Conservation (phyloP, 2,888 invertebrate genomes). For the Netelia melanura region DNA sequence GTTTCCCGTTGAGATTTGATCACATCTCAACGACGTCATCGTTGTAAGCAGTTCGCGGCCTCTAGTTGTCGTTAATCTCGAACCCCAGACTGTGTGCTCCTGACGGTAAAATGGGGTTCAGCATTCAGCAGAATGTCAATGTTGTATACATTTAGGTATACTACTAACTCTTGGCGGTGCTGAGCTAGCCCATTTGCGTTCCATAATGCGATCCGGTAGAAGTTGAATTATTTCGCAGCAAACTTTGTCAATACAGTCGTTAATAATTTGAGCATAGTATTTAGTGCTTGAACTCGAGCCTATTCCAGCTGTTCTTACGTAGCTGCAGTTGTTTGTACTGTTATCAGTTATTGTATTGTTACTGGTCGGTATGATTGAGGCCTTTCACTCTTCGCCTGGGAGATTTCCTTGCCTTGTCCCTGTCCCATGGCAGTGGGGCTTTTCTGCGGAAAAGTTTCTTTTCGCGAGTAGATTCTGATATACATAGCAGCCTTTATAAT, state of each 20-base stretch:
- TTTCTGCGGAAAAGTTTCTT: constrained; percentile 9
- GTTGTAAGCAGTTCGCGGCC: constrained; percentile 47
- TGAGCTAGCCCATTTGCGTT: background rate
- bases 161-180: background rate
- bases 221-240: too few relatives aligned
- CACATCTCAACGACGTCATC: constrained; percentile 22
- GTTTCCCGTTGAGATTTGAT: constrained; percentile 61
- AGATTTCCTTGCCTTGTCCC: background rate
- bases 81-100: constrained; percentile 68
- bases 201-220: background rate
- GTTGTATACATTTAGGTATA: constrained; percentile 21
- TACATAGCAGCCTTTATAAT: constrained; percentile 20
- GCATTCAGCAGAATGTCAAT: constrained; percentile 36
- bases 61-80: constrained; percentile 60
- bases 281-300: background rate
- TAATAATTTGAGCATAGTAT: constrained; percentile 35
- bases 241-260: constrained; percentile 6
- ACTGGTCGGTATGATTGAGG: background rate
- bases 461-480: constrained; percentile 5
- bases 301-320: background rate
- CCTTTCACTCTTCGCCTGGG: background rate
- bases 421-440: constrained; percentile 12
- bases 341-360: background rate
- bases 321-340: background rate
- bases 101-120: background rate